Conservation (phyloP, 2,797 vertebrate species). For the Thaleichthys pacificus region DNA sequence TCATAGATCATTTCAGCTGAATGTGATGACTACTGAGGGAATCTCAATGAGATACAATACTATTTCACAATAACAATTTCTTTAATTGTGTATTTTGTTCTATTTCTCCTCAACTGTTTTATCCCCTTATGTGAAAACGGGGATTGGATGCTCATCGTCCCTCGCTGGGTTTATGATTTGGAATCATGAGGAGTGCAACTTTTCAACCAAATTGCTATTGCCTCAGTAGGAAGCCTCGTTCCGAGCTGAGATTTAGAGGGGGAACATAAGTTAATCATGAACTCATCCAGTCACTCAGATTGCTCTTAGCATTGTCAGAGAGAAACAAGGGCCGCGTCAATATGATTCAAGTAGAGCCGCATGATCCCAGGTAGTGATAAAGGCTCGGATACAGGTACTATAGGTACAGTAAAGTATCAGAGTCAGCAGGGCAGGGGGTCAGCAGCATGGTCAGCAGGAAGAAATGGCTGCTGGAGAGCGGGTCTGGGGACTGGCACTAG, state of each 20-base stretch:
- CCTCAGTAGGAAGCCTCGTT: slow-evolving; percentile 65
- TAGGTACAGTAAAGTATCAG: slow-evolving; percentile 7
- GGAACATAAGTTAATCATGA: slow-evolving; percentile 63
- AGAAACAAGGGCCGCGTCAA: slow-evolving; percentile 16
- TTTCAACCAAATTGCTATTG: slow-evolving; percentile 70
- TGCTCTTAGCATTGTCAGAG: slow-evolving; percentile 37
- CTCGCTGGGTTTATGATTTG: slow-evolving; percentile 76
- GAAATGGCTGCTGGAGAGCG: neutral
- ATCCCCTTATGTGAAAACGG: slow-evolving; percentile 62
- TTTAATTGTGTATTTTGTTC: slow-evolving; percentile 71
- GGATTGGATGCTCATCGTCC: slow-evolving; percentile 58
- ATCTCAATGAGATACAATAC: slow-evolving; percentile 57
- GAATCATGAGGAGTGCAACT: slow-evolving; percentile 65
- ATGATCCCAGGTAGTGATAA: slow-evolving; percentile 16
- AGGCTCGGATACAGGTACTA: neutral
- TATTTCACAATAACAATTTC: slow-evolving; percentile 74
- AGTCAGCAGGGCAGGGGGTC: slow-evolving; percentile 33
- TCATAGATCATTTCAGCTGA: slow-evolving; percentile 73
- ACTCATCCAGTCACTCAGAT: slow-evolving; percentile 52
- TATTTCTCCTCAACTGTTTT: slow-evolving; percentile 58
- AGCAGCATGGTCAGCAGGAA: slow-evolving; percentile 9
- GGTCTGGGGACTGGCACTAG: neutral
- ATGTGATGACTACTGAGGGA: slow-evolving; percentile 72
- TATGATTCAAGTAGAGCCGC: slow-evolving; percentile 25
- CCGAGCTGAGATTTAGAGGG: slow-evolving; percentile 57